A percentile compares a stretch with the other conserved stretches of the same genome.
phyloP scores from a whole-genome alignment of 2,888 invertebrate genomes.

The Melanchra persicariae region DNA sequence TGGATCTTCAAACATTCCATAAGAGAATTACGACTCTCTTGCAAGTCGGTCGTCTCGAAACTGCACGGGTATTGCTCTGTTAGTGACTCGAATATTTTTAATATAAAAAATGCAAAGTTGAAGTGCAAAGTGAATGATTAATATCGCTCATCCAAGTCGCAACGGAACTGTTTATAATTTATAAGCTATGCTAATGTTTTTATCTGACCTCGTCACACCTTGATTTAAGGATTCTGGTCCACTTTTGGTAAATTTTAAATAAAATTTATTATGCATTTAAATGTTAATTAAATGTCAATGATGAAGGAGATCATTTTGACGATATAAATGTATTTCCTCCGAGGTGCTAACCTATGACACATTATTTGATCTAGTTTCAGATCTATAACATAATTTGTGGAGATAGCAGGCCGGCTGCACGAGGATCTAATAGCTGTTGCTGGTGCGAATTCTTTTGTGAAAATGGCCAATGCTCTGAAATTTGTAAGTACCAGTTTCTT shows the following conservation, averaged over 20 bases:
- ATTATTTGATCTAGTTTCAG: slow-evolving; percentile 85
- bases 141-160: slow-evolving; percentile 67
- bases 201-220: slow-evolving; percentile 85
- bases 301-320: slow-evolving; percentile 80
- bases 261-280: slow-evolving; percentile 86
- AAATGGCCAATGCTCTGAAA: slow-evolving; percentile 72
- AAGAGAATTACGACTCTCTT: slow-evolving; percentile 82
- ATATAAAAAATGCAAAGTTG: slow-evolving; percentile 61
- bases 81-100: slow-evolving; percentile 68
- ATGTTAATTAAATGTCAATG: slow-evolving; percentile 87
- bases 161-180: slow-evolving; percentile 75
- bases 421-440: slow-evolving; percentile 62
- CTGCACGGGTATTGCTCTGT: slow-evolving; percentile 67
- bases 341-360: slow-evolving; percentile 77
- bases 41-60: slow-evolving; percentile 82
- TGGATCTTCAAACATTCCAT: slow-evolving; percentile 78
- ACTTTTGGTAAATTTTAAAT: slow-evolving; percentile 85
- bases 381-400: slow-evolving; percentile 80
- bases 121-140: slow-evolving; percentile 76
- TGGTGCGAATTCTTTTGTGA: slow-evolving; percentile 58
- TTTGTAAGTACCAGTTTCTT: slow-evolving; percentile 75
- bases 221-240: slow-evolving; percentile 84
- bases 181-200: slow-evolving; percentile 83
- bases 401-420: slow-evolving; percentile 75
- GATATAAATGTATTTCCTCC: slow-evolving; percentile 78